phyloP scores from a whole-genome alignment of 2,888 invertebrate genomes.

The Tromatobia lineatoria region DNA sequence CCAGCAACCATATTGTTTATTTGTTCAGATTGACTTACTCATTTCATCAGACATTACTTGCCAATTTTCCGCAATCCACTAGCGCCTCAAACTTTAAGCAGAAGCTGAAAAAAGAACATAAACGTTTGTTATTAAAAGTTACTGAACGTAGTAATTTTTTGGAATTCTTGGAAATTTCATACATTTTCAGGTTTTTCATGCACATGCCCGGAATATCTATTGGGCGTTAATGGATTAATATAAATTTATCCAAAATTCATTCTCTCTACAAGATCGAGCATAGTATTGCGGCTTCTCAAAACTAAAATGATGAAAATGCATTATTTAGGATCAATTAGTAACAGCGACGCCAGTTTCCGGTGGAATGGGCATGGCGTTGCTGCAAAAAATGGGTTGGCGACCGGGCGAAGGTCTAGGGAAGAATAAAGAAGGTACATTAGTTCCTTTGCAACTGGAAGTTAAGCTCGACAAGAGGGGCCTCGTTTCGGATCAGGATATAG shows the following conservation, averaged over 20 bases:
- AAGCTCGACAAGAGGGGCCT: slow-evolving; percentile 98
- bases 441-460: slow-evolving; percentile 96
- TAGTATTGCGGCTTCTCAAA: slow-evolving; percentile 40
- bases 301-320: slow-evolving; percentile 60
- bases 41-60: neutral
- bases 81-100: neutral
- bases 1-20: neutral
- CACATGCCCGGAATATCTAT: neutral
- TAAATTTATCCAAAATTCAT: neutral
- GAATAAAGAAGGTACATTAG: slow-evolving; percentile 95
- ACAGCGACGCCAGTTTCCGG: slow-evolving; percentile 96
- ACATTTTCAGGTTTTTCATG: too few relatives aligned
- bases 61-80: neutral
- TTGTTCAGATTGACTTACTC: neutral
- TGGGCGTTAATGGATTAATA: slow-evolving; percentile 1
- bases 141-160: neutral
- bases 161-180: neutral
- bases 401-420: slow-evolving; percentile 99
- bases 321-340: slow-evolving; percentile 94
- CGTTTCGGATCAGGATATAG: slow-evolving; percentile 91
- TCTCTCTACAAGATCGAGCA: neutral
- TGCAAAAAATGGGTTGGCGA: slow-evolving; percentile 99
- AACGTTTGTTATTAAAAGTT: neutral
- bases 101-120: neutral
- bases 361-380: slow-evolving; percentile 98